Conservation (phyloP, 2,113 vertebrate genomes). For the Rhombomys opimus region DNA sequence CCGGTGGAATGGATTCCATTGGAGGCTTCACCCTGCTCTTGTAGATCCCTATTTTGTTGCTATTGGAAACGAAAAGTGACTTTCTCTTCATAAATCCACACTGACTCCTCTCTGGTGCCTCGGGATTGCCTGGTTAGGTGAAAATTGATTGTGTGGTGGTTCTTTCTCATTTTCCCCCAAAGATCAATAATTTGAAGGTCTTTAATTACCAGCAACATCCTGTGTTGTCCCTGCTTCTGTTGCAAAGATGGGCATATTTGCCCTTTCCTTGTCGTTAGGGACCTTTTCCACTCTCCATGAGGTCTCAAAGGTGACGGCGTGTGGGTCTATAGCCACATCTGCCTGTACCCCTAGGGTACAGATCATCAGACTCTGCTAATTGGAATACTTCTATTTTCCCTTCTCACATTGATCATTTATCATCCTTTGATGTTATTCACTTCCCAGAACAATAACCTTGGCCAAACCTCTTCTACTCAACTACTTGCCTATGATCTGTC, state of each 20-base stretch:
- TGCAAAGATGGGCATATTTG: slow-evolving; percentile 52
- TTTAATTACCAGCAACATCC: slow-evolving; percentile 62
- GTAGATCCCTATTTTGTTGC: neutral
- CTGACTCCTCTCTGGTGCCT: neutral
- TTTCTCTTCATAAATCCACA: slow-evolving; percentile 9
- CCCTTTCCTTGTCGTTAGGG: slow-evolving; percentile 50
- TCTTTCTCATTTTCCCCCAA: slow-evolving; percentile 34
- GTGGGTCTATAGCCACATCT: slow-evolving; percentile 46
- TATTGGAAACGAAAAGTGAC: slow-evolving; percentile 33
- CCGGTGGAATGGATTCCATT: neutral
- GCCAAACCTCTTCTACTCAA: neutral
- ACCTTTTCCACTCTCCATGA: slow-evolving; percentile 25
- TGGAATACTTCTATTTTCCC: slow-evolving; percentile 26
- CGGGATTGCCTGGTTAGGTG: slow-evolving; percentile 4
- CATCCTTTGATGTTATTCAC: slow-evolving; percentile 17
- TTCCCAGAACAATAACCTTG: slow-evolving; percentile 37
- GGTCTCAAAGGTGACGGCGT: slow-evolving; percentile 65
- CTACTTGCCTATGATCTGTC: slow-evolving; percentile 22
- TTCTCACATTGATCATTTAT: slow-evolving; percentile 41
- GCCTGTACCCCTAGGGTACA: neutral
- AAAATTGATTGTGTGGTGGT: slow-evolving; percentile 33
- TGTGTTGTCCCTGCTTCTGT: slow-evolving; percentile 12
- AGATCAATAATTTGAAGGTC: slow-evolving; percentile 60
- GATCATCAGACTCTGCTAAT: neutral
- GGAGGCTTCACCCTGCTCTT: neutral